These are phyloP conservation scores for Fratercula arctica DNA, from an alignment of 2,797 vertebrate genomes.

Conservation along the genomic window DNA sequence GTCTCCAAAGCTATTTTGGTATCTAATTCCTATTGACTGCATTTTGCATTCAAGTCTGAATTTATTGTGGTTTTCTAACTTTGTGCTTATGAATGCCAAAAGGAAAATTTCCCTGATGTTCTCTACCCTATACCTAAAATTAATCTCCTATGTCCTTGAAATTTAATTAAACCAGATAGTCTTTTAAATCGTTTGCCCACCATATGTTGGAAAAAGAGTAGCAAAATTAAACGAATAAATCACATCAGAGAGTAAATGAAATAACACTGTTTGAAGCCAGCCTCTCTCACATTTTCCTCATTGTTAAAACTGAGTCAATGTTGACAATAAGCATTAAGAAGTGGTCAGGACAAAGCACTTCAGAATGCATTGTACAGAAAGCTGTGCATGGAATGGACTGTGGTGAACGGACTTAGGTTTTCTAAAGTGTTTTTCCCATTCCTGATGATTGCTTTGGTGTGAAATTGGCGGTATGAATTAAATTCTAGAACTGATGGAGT, in stretches of 20 bases:
- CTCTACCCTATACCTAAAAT: constrained; percentile 25
- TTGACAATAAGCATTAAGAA: constrained; percentile 10
- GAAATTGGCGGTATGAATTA: neutral
- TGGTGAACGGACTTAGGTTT: neutral
- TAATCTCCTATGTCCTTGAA: constrained; percentile 42
- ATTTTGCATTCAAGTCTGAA: neutral
- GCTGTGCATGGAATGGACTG: neutral
- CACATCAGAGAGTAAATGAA: constrained; percentile 42
- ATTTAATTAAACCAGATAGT: constrained; percentile 63
- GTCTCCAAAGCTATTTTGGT: neutral
- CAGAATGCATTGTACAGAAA: neutral
- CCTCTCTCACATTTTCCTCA: neutral
- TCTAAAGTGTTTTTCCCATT: neutral
- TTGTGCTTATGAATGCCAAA: constrained; percentile 11
- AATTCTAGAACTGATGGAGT: neutral
- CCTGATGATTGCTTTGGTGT: neutral
- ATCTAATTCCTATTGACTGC: neutral
- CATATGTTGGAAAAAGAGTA: constrained; percentile 43
- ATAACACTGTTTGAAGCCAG: constrained; percentile 29
- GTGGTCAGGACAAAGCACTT: neutral
- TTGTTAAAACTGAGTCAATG: constrained; percentile 33
- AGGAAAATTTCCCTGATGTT: constrained; percentile 37
- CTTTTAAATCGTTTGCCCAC: constrained; percentile 46
- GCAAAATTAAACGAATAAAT: constrained; percentile 61
- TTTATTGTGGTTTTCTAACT: neutral